Evolutionary conservation across 1,140 invertebrate species (phyloP).

Genomic region (Ceratitis capitata): DNA sequence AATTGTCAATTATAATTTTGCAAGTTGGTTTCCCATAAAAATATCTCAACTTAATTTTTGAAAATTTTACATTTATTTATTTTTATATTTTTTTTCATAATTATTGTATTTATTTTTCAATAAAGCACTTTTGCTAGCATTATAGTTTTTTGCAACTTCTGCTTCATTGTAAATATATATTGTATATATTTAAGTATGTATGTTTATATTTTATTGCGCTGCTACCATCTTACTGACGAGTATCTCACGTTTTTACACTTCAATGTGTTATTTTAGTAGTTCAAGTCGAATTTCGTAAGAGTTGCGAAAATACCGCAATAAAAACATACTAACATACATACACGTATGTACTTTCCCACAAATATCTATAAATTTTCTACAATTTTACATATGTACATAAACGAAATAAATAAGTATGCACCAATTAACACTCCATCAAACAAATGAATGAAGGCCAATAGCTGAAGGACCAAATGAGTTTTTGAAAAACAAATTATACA

Average conservation of each 20-base stretch:
- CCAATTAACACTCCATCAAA: neutral
- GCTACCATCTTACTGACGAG: neutral
- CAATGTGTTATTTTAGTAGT: slow-evolving; percentile 6
- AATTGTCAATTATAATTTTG: too few relatives aligned
- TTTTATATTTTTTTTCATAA: neutral
- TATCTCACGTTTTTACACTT: slow-evolving; percentile 11
- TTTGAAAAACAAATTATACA: too few relatives aligned
- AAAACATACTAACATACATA: neutral
- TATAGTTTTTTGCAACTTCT: neutral
- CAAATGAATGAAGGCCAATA: neutral
- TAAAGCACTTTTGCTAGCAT: too few relatives aligned
- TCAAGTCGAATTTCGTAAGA: slow-evolving; percentile 6
- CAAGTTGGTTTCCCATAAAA: too few relatives aligned
- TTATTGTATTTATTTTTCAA: neutral
- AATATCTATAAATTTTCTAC: neutral
- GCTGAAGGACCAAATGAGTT: neutral
- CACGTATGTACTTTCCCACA: neutral
- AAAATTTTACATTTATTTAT: too few relatives aligned
- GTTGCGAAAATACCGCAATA: neutral
- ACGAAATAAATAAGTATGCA: neutral
- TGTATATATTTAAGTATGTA: too few relatives aligned
- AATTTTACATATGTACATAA: neutral
- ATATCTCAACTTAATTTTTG: too few relatives aligned
- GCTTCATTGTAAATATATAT: neutral
- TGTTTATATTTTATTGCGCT: too few relatives aligned